Base-by-base conservation (phyloP, 2,888 invertebrate species). In the Frankliniella fusca region DNA sequence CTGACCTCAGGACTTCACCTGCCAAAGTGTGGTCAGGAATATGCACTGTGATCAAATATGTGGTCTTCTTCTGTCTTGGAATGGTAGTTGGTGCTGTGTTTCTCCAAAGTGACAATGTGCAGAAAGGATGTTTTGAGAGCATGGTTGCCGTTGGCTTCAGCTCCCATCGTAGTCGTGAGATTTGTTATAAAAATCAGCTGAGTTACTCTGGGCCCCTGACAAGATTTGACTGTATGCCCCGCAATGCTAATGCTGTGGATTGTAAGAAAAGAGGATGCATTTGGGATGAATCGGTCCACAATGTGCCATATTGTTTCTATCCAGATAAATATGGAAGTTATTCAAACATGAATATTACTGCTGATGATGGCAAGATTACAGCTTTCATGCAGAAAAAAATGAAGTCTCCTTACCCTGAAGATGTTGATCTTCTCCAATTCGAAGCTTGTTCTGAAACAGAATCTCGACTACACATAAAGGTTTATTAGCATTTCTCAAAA, bases 231-330 rank as follows among this genome's bases (percentile, higher is more conserved):
- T 76, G 70, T 8, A 76, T 76, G 70, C 70, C 70, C 27, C 70
- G 27, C 27, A 76, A 76, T 76, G 70, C 27, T 9, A 76, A 76
- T 9, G 70, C 70, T 27, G 27, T 27, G 27, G 70, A 76, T 27
- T 76, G 70, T 23, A 23, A 5, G 12, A 23, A 10, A 8, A 76
- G 70, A 76, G 70, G 70, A 12, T 76, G 70, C 20, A 61, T n/a
- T n/a, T 49, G 27, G 61, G 79, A 82, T 81, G 80, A 82, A 23
- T 81, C 82, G 54, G 81, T 82, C 80, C 79, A 81, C 12, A 80
- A 91, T 85, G 89, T 91, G 0, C 95, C 95, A 0, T 93, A 91
- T 87, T 95, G 95, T 87, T 95, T 90, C 88, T 95, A 93, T 87
- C 93, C 94, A 0, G 88, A 90, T 0, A 90, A 91, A 83, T 94